Evolutionary conservation across 2,797 vertebrate genomes (phyloP), one percentile per base, ranked within the genome.

Genomic region (Sebastes jordani): DNA sequence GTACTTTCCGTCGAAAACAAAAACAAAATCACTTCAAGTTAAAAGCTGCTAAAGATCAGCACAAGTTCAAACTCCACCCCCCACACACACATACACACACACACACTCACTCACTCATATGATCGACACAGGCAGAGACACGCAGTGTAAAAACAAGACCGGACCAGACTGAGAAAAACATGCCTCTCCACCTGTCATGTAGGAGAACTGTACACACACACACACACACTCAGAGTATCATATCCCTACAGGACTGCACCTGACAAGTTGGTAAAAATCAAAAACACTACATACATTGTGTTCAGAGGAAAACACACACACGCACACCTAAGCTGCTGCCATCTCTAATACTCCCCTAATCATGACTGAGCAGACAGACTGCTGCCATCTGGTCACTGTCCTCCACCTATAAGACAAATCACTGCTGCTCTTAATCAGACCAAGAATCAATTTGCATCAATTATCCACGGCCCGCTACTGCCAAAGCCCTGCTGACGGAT

Each of bases 301-400:
- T 65, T 55, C 16, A 65, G 29, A 71, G 23, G 52, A 55, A 69
- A 10, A 52, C n/a, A 56, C 4, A 38, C 38, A 38, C 36, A 38
- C 0, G 32, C 56, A 59, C 55, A 8, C 27, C 9, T 34, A 73
- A 72, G 30, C n/a, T 52, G 49, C 55, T 74, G 60, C 66, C 61
- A 56, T 64, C 29, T 74, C 34, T 65, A 30, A 49, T 29, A 13
- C 30, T 56, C 11, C 3, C 56, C 3, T 46, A 46, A 6, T 29
- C 78, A 69, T 83, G 79, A 90, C 78, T 76, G 80, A 70, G n/a
- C 84, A 89, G 74, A 76, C 83, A 89, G 72, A 76, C 89, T 84
- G 87, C 68, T 81, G 84, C 92, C 93, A 94, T 93, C 93, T 94
- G 93, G 87, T 84, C 84, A 82, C 82, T 81, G 87, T 91, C 88